phyloP scores from a whole-genome alignment of 2,797 vertebrate species.

The Hapalemur alaotrensis region DNA sequence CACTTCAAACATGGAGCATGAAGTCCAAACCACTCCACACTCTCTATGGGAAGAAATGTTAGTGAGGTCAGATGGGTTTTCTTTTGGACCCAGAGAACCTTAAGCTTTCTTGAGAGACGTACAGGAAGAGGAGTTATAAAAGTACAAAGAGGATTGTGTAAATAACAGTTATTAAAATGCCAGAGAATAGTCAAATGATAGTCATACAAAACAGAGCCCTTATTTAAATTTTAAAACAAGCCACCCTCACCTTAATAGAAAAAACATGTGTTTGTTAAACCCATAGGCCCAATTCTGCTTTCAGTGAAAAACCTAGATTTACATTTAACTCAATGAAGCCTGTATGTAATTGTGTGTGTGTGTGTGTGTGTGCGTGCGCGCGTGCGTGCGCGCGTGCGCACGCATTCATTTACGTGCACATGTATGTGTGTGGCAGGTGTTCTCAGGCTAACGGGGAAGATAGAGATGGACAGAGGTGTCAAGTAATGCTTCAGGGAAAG shows the following conservation, averaged over 20 bases:
- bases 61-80: background rate
- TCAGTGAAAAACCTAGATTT: constrained; percentile 60
- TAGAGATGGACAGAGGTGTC: background rate
- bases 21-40: background rate
- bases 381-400: too few relatives aligned
- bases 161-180: constrained; percentile 70
- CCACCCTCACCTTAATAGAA: constrained; percentile 56
- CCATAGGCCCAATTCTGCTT: constrained; percentile 47
- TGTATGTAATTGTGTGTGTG: background rate
- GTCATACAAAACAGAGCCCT: constrained; percentile 49
- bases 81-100: background rate
- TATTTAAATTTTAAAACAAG: constrained; percentile 68
- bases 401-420: too few relatives aligned
- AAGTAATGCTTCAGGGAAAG: background rate
- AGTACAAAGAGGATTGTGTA: constrained; percentile 56
- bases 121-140: background rate
- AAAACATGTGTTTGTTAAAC: constrained; percentile 68
- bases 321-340: constrained; percentile 24
- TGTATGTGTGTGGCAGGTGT: background rate
- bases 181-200: constrained; percentile 62
- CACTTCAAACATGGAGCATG: background rate
- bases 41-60: background rate
- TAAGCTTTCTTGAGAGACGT: constrained; percentile 38
- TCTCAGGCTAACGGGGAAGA: background rate
- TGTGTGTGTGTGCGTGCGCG: background rate